Evolutionary conservation across 2,797 vertebrate genomes (phyloP).

Genomic region (Xenentodon cancila): DNA sequence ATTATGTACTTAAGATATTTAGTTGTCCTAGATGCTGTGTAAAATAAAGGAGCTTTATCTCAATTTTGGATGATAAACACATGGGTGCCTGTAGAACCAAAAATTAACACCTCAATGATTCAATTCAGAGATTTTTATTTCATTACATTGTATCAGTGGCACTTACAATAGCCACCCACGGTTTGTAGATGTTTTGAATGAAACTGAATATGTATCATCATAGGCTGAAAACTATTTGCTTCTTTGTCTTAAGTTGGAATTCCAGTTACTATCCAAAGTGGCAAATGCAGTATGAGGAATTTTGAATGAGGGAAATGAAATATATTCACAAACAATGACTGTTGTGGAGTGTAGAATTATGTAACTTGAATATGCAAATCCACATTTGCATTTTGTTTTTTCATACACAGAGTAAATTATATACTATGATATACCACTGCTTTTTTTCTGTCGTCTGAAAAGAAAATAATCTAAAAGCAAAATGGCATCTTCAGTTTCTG

Average conservation of each 20-base stretch:
- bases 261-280: background rate
- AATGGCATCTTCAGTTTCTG: no score
- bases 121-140: constrained; percentile 37
- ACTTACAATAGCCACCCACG: constrained; percentile 46
- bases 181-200: constrained; percentile 50
- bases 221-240: background rate
- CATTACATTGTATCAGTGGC: constrained; percentile 56
- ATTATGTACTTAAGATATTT: constrained; percentile 66
- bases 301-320: no score
- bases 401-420: no score
- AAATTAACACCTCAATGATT: constrained; percentile 64
- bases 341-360: no score
- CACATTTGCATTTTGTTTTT: no score
- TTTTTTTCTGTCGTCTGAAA: constrained; percentile 6
- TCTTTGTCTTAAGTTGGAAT: constrained; percentile 12
- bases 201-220: background rate
- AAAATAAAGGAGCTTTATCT: constrained; percentile 78
- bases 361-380: no score
- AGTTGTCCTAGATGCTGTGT: constrained; percentile 52
- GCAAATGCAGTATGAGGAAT: no score
- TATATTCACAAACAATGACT: no score
- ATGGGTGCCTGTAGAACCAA: constrained; percentile 57
- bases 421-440: constrained; percentile 11
- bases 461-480: no score
- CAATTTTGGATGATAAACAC: constrained; percentile 68